Base-by-base conservation (phyloP, 2,113 vertebrate species). In the zebrafish (Danio rerio) region DNA sequence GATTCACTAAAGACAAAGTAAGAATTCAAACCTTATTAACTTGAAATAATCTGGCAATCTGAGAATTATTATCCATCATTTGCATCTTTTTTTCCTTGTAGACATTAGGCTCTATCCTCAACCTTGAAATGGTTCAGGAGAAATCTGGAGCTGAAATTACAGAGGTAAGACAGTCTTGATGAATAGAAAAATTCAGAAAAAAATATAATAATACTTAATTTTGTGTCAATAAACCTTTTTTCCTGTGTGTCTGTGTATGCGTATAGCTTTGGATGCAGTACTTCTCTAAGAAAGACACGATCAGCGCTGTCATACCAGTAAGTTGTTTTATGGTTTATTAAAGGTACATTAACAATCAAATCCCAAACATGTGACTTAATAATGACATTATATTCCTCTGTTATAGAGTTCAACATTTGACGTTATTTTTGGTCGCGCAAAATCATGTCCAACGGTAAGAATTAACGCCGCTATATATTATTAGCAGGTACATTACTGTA, bases 271-370 rank as follows among this genome's bases (percentile, higher is more conserved):
- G 97, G 98, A 96, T 93, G 91, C 92, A 95, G 21, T 97, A 96
- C 91, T 98, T 94, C 88, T 92, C 97, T 69, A 90, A 89, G 42
- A 96, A 96, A 90, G 95, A 99, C 88, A 97, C 96, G 0, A 93
- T 99, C 92, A 97, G 96, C 58, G 96, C 98, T 11, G 95, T 95
- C 88, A 97, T 99, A 91, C 96, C 98, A 58, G 98, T 99, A 92
- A 96, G 98, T 95, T 55, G 13, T 59, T 78, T 12, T 56, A n/a
- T 11, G 20, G 1, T 21, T 21, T 10, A 18, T 12, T 43, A 49
- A 9, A 6, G 8, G 20, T 50, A 16, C 2, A 12, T 50, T 47
- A 8, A 31, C 18, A 31, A 31, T 31, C 3, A 31, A 31, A 31
- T 31, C 31, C 31, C 31, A 31, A 31, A 31, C 31, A 1, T 31